Evolutionary conservation across 2,797 vertebrate genomes (phyloP).

Genomic region (Syncerus caffer): DNA sequence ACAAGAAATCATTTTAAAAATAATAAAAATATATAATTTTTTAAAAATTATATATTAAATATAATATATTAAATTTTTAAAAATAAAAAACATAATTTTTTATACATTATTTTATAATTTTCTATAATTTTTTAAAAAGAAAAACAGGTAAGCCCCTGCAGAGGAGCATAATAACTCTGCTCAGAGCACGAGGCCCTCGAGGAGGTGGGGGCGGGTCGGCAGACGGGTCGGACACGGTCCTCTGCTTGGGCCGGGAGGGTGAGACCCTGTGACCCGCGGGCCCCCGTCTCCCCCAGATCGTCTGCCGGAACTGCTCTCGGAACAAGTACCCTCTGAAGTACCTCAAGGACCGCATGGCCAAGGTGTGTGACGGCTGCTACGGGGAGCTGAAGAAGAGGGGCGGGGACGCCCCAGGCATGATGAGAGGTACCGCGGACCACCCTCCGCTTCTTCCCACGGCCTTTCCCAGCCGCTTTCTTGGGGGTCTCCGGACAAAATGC

Average conservation of each 20-base stretch:
- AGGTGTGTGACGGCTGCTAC: slow-evolving; percentile 96
- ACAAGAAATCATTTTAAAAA: not conserved
- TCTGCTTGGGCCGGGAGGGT: accelerated
- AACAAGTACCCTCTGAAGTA: slow-evolving; percentile 97
- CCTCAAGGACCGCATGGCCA: slow-evolving; percentile 94
- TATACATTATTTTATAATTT: not conserved
- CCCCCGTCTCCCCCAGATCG: slow-evolving; percentile 84
- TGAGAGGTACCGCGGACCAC: slow-evolving; percentile 49
- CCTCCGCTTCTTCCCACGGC: not conserved
- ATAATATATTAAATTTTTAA: no score
- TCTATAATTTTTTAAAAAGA: not conserved
- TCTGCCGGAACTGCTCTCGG: slow-evolving; percentile 95
- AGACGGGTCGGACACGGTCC: no score
- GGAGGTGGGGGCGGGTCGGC: not conserved
- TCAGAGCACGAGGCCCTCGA: not conserved
- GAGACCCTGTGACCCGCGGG: not conserved
- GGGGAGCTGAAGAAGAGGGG: slow-evolving; percentile 92
- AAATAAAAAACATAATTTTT: not conserved
- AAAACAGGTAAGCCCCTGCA: not conserved
- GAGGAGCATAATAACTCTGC: not conserved
- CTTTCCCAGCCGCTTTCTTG: not conserved
- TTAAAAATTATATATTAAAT: no score
- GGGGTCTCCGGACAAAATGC: not conserved
- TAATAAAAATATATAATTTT: no score
- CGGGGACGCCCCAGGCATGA: slow-evolving; percentile 65